Evolutionary conservation across 2,888 invertebrate species (phyloP).

Genomic region (Rutpela maculata): DNA sequence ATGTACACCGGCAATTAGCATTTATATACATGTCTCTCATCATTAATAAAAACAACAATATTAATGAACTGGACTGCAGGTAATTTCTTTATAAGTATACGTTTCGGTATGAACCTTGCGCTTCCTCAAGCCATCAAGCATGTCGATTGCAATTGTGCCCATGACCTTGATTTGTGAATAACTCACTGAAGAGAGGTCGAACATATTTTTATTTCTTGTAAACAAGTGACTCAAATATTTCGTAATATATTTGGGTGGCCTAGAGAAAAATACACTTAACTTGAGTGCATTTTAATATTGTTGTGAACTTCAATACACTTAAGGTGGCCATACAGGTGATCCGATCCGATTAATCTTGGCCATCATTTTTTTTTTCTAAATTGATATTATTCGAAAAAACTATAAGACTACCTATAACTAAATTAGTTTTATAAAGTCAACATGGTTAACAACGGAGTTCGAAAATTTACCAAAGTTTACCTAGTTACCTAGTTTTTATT

Average conservation of each 20-base stretch:
- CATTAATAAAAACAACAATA: constrained; percentile 20
- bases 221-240: background rate
- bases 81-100: constrained; percentile 26
- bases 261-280: too few relatives aligned
- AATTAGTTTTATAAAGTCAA: too few relatives aligned
- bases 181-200: constrained; percentile 11
- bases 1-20: constrained; percentile 18
- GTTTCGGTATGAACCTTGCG: constrained; percentile 16
- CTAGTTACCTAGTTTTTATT: too few relatives aligned
- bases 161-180: constrained; percentile 15
- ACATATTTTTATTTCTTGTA: constrained; percentile 1
- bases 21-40: constrained; percentile 12
- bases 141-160: constrained; percentile 18
- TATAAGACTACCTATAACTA: too few relatives aligned
- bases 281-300: too few relatives aligned
- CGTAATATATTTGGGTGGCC: background rate
- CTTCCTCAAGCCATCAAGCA: constrained; percentile 26
- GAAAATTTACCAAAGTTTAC: too few relatives aligned
- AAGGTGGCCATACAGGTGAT: too few relatives aligned
- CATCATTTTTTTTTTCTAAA: too few relatives aligned
- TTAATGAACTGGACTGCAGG: constrained; percentile 24
- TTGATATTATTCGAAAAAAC: too few relatives aligned
- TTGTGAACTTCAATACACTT: too few relatives aligned
- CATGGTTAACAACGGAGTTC: too few relatives aligned
- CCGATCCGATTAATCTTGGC: too few relatives aligned